These are phyloP conservation scores for Naja naja DNA, from an alignment of 2,113 vertebrate genomes.

Conservation along the genomic window DNA sequence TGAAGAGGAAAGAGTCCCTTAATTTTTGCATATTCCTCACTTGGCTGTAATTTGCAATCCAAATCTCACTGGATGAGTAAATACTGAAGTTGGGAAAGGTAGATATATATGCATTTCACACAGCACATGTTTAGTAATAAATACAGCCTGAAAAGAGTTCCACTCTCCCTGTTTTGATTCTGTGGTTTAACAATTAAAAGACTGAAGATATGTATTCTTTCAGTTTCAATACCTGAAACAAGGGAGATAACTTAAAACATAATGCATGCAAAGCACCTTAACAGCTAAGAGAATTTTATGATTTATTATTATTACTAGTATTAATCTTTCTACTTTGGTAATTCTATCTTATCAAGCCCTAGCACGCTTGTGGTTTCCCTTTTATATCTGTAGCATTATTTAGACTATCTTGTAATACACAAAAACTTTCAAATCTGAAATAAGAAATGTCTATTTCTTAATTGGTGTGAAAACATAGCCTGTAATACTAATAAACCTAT, in stretches of 20 bases:
- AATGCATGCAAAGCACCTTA: background rate
- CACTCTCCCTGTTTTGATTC: background rate
- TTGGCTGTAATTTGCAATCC: conserved; percentile 22
- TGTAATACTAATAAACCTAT: background rate
- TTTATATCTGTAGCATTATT: background rate
- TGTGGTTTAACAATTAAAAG: background rate
- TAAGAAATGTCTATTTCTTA: background rate
- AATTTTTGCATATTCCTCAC: background rate
- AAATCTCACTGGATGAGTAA: background rate
- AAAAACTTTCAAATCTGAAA: background rate
- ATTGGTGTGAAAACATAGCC: background rate
- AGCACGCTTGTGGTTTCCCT: background rate
- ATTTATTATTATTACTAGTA: background rate
- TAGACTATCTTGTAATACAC: background rate
- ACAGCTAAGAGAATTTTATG: background rate
- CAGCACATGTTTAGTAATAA: background rate
- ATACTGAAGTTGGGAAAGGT: background rate
- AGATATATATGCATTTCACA: background rate
- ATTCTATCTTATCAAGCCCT: background rate
- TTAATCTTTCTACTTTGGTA: background rate
- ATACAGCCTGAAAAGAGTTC: background rate
- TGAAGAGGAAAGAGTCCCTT: conserved; percentile 17
- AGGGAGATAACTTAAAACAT: background rate
- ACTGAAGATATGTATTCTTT: background rate
- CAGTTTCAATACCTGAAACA: background rate